Base-by-base conservation (phyloP, 2,888 invertebrate species). In the Protonemura montana region DNA sequence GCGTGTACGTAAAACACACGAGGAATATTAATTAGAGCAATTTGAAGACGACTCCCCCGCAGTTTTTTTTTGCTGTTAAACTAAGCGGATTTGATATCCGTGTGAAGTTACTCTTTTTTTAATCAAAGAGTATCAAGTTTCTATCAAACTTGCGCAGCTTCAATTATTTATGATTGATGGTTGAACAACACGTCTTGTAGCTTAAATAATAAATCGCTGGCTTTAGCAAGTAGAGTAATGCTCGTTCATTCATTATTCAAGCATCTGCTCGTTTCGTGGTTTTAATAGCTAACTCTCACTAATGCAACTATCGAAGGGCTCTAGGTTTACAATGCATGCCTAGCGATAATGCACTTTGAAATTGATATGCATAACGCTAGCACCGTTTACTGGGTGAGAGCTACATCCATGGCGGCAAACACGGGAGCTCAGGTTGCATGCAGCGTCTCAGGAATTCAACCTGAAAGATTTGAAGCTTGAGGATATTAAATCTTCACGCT, bases 11-110 rank as follows among this genome's bases (percentile, higher is more conserved):
- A 6, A 3, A 2, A 59, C 59, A 59, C 7, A 21, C 59, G 21
- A 59, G 59, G 59, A 59, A 59, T 59, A 59, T 59, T 59, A 59
- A 59, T 59, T 59, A 59, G 59, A 59, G 59, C 59, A 59, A 59
- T 59, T 59, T 59, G 59, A 10, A 59, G 59, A 59, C 59, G 16
- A 59, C 16, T 59, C 59, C 21, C 59, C 13, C 59, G 59, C 21
- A 13, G 13, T 21, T 21, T 59, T 59, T 59, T 59, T 59, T 21
- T 21, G 59, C 59, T 21, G 59, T 16, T 16, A 59, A 59, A 59
- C 59, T 16, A 59, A 59, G 1, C 1, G 3, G 59, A 59, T 59
- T 59, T 1, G 7, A 21, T 59, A 59, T 59, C 59, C 59, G 2
- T 2, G 16, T 2, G 6, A 3, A 59, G 59, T 59, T 59, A 10